Conservation (phyloP, 2,113 vertebrate species). For the Muntiacus muntjak region DNA sequence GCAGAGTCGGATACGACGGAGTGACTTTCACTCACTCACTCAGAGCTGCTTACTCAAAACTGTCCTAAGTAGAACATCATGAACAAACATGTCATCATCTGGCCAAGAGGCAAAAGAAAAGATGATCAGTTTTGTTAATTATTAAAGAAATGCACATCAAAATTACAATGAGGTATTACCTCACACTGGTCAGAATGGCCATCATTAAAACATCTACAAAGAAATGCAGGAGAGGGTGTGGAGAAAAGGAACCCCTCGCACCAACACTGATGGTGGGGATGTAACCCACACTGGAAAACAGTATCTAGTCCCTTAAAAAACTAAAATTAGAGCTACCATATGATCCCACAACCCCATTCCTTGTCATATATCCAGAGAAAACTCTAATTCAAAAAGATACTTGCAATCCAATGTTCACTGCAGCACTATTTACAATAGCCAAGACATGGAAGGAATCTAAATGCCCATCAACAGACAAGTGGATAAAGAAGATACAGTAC, state of each 20-base stretch:
- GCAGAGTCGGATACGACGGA: not conserved
- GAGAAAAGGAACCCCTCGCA: not conserved
- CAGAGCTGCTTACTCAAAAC: not conserved
- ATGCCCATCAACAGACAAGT: not conserved
- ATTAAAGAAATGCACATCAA: not conserved
- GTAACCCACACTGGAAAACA: not conserved
- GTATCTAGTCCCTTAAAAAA: not conserved
- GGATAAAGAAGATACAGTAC: not conserved
- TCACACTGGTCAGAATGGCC: not conserved
- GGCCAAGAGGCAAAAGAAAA: not conserved
- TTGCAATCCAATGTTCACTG: not conserved
- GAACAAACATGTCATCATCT: not conserved
- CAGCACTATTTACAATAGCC: not conserved
- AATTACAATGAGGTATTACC: not conserved
- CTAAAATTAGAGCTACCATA: not conserved
- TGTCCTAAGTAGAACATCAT: not conserved
- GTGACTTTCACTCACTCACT: not conserved
- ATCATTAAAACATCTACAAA: not conserved
- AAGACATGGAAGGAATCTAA: not conserved
- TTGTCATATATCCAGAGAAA: not conserved
- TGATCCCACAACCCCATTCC: not conserved
- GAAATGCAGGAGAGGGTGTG: not conserved
- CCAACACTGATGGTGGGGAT: not conserved
- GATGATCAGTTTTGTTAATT: not conserved
- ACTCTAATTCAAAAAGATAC: not conserved